Evolutionary conservation across 2,113 vertebrate genomes (phyloP), one percentile per base, ranked within the genome.

Genomic region (Macquaria australasica): DNA sequence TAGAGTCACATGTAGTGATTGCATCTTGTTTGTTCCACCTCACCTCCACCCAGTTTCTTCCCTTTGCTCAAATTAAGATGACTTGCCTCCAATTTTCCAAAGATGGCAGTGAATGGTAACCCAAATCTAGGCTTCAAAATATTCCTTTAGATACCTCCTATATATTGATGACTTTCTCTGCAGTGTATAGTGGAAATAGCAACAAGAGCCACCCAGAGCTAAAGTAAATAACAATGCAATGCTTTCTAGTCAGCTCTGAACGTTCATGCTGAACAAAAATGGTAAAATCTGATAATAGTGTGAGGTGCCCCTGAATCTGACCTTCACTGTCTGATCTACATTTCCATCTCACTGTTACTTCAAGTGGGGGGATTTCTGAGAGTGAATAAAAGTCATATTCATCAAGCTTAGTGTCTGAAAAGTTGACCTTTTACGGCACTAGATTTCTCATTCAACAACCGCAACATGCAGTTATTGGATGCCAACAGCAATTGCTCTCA

Each of bases 401-500:
- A 86, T 73, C 21, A 73, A 73, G 41, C 12, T 34, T n/a, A 25
- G 7, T 69, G 56, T 69, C 23, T 66, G 20, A 64, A 74, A 58
- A 78, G 67, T 7, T 82, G 41, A 82, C 69, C 68, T 69, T 80
- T 83, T 60, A 37, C 4, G 12, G 41, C 51, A 11, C 11, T 10
- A 5, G 14, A 64, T 25, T 88, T 72, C 66, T 71, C 21, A 20
- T 58, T 85, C 59, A 63, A 41, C 73, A 41, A 3, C 18, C 37
- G 63, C 55, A 73, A 23, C 50, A 0, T 21, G 63, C 23, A 37
- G 25, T 51, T 81, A 25, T 55, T 34, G 16, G 73, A 45, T 71
- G 74, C 82, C 74, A 82, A 39, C 50, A 59, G 51, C 50, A 60
- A 58, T 79, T 79, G 37, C 79, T 70, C 70, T 79, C 53, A 66